These are phyloP conservation scores for Apamea crenata DNA, from an alignment of 2,888 invertebrate genomes.

Conservation along the genomic window DNA sequence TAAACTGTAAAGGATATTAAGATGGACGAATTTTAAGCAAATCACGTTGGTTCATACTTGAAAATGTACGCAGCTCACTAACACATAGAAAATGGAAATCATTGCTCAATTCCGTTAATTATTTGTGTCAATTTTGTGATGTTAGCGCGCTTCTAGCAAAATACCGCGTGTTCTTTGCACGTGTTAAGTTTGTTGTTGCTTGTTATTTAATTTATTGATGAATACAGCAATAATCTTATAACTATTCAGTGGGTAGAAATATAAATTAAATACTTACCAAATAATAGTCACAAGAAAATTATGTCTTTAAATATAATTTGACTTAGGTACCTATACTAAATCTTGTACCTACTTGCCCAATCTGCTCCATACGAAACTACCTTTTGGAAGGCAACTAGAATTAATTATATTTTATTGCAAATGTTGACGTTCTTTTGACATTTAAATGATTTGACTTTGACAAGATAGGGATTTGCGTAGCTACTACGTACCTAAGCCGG, in stretches of 20 bases:
- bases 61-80: not conserved
- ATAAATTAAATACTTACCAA: not conserved
- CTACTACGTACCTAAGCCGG: no score
- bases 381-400: no score
- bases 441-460: no score
- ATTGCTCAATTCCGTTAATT: slow-evolving; percentile 4
- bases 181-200: slow-evolving; percentile 2
- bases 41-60: not conserved
- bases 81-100: not conserved
- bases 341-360: not conserved
- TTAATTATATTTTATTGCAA: no score
- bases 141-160: slow-evolving; percentile 24
- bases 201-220: slow-evolving; percentile 17
- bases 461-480: not conserved
- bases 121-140: slow-evolving; percentile 33
- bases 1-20: not conserved
- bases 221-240: not conserved
- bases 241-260: not conserved
- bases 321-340: no score
- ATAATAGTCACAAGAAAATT: not conserved
- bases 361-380: no score
- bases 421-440: no score
- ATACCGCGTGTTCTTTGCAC: slow-evolving; percentile 4
- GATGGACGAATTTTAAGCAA: not conserved
- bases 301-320: not conserved